These are phyloP conservation scores for Rhopalosiphum nymphaeae DNA, from an alignment of 2,888 invertebrate species.

Conservation along the genomic window DNA sequence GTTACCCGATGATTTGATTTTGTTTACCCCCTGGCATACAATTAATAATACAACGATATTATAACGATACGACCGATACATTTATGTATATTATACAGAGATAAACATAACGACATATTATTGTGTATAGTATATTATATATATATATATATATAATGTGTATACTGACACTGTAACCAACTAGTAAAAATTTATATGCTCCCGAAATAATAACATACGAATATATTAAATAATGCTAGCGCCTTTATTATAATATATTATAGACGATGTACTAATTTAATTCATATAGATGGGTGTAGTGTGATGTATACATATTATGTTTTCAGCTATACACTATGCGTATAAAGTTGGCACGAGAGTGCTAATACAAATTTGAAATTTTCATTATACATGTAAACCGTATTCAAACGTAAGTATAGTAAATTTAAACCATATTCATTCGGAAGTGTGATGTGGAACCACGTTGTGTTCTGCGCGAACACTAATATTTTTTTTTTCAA, in stretches of 20 bases:
- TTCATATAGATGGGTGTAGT: not conserved
- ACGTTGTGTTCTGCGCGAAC: not conserved
- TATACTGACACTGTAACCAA: not conserved
- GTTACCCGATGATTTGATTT: conserved; percentile 11
- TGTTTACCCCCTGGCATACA: not conserved
- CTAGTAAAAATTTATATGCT: not conserved
- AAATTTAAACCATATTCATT: not conserved
- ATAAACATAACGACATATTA: not conserved
- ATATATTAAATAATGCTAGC: not conserved
- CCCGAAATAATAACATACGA: not conserved
- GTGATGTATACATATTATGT: not conserved
- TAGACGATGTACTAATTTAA: not conserved
- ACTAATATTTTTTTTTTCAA: not conserved
- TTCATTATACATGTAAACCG: not conserved
- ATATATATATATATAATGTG: not conserved
- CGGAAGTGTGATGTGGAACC: not conserved
- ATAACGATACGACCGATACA: not conserved
- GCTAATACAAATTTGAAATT: not conserved
- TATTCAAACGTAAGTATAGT: not conserved
- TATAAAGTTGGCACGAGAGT: not conserved
- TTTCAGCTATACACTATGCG: not conserved
- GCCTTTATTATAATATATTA: not conserved
- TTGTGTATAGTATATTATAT: not conserved
- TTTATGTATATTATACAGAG: not conserved
- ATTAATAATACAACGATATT: not conserved